A percentile compares a stretch with the other conserved stretches of the same genome.
phyloP scores from a whole-genome alignment of 2,888 invertebrate genomes.

The Junonia oenone region DNA sequence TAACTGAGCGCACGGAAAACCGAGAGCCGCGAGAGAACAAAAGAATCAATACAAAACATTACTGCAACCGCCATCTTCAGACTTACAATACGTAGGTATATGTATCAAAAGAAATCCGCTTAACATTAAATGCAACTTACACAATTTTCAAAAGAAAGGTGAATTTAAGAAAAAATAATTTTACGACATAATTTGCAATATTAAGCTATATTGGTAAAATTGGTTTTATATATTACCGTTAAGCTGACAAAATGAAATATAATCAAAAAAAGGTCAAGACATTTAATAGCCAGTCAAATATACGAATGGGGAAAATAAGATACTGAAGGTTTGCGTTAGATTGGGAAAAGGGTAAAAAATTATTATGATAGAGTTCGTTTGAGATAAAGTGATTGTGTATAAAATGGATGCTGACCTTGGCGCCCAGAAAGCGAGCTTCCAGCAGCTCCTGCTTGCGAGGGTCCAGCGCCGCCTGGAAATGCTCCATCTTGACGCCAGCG shows the following conservation, averaged over 20 bases:
- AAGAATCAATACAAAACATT: constrained; percentile 57
- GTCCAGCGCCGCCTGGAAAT: constrained; percentile 97
- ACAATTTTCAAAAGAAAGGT: too few species aligned
- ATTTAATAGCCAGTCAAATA: too few species aligned
- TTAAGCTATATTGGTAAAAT: too few species aligned
- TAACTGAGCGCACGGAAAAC: constrained; percentile 48
- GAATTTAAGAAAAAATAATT: too few species aligned
- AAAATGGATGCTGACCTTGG: constrained; percentile 86
- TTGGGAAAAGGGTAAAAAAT: neutral
- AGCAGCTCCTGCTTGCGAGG: constrained; percentile 99
- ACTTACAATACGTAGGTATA: too few species aligned
- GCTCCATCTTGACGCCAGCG: constrained; percentile 97
- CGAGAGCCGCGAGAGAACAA: constrained; percentile 42
- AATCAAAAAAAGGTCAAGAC: too few species aligned
- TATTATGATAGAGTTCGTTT: neutral
- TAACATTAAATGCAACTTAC: too few species aligned
- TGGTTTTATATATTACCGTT: too few species aligned
- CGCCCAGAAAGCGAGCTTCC: constrained; percentile 97
- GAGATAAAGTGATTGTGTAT: neutral
- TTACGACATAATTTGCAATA: too few species aligned
- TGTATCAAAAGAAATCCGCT: too few species aligned
- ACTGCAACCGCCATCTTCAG: constrained; percentile 30
- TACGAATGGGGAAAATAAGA: too few species aligned
- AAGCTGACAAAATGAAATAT: too few species aligned
- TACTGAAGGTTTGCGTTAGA: neutral